Base-by-base conservation (phyloP, 2,797 vertebrate genomes). In the Muraenolepis orangiensis region DNA sequence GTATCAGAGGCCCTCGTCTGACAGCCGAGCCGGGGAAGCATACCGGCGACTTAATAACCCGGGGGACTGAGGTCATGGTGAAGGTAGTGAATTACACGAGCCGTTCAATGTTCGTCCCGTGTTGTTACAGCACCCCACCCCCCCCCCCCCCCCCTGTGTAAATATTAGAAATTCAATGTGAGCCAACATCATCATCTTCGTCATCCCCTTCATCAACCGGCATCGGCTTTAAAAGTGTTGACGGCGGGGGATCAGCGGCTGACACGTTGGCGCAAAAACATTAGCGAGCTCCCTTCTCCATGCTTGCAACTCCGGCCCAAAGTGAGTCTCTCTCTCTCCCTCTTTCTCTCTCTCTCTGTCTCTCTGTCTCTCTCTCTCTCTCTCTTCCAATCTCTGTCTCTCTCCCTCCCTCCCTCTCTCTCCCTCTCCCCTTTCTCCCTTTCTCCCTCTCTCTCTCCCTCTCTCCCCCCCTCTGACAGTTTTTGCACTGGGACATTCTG, bases 11-110 rank as follows among this genome's bases (percentile, higher is more conserved):
- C 69, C 69, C 28, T 74, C n/a, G n/a, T n/a, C n/a, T 75, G 72
- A 74, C 81, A 75, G 70, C 78, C 28, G 75, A 78, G 77, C 72
- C 28, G 76, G 70, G 70, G 80, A 28, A 67, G 75, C 80, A 80
- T 83, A 76, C 78, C 69, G 72, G 72, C 75, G 31, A 74, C 81
- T 76, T 76, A 84, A 80, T 80, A 74, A n/a, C n/a, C n/a, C n/a
- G n/a, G n/a, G 71, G 76, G 71, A 78, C 74, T 77, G 73, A 71
- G 81, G 75, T 74, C 80, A 74, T 81, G 77, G 82, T 75, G 36
- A 77, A 72, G 29, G 71, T 72, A 72, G 64, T 14, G 76, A 76
- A 77, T 81, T 61, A 80, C 75, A n/a, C 66, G 83, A 83, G 81
- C 81, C 0, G 87, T 82, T 85, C 75, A 82, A 66, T 82, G 76